Evolutionary conservation across 1,140 invertebrate genomes (phyloP), one percentile per base, ranked within the genome.

Genomic region (Bilobella aurantiaca): DNA sequence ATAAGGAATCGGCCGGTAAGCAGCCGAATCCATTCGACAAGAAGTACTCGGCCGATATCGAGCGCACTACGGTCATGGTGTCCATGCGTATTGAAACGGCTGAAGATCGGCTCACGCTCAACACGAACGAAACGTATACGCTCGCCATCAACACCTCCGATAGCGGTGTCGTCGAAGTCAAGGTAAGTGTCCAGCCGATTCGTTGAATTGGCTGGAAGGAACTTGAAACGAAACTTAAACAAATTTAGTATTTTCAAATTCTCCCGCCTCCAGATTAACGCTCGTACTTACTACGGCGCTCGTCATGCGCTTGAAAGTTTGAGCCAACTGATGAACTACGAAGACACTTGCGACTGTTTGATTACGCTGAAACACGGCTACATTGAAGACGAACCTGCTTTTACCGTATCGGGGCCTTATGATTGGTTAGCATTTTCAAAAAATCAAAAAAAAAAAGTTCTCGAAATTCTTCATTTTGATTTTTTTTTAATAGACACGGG

Each of bases 261-360:
- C 27, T 5, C 25, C 21, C 2, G n/a, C 27, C 30, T 66, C 3
- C 29, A 69, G 1, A 84, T 92, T 18, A 77, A 72, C 0, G 84
- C 86, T 0, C 73, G 75, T 1, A 86, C 79, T 1, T 89, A 86
- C 75, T 91, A 87, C 73, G 89, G 90, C 1, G 82, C 84, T 0
- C 80, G 88, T 1, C 82, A 92, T 74, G 90, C 81, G 0, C 67
- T 91, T 29, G 89, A 91, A 78, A 90, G 89, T 0, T 76, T 93
- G 0, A 79, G 81, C 1, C 90, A 93, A 71, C 74, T 93, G 31
- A 83, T 91, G 1, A 73, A 74, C 25, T 76, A 73, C 62, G 75
- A 77, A 63, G 76, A 75, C 21, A 69, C 68, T 5, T 73, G 71
- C 34, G 68, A 70, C 27, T 73, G 71, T 47, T 62, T 70, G 25